Conservation (phyloP, 2,888 invertebrate genomes). For the Gari tellinella region DNA sequence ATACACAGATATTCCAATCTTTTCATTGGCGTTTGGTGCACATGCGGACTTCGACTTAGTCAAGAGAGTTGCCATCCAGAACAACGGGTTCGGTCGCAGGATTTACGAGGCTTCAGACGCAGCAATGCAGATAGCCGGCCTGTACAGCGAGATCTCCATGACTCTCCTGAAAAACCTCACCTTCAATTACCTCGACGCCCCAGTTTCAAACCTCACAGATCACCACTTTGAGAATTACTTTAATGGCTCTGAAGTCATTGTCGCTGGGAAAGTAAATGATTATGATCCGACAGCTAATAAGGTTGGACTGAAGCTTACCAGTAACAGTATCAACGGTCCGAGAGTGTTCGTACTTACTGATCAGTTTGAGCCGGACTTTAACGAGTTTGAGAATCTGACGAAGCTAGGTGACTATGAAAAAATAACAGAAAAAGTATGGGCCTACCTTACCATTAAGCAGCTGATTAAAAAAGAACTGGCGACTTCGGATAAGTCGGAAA, state of each 20-base stretch:
- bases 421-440: constrained; percentile 77
- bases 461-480: constrained; percentile 60
- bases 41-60: constrained; percentile 71
- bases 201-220: constrained; percentile 69
- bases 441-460: constrained; percentile 75
- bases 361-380: constrained; percentile 4
- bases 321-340: constrained; percentile 25
- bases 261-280: constrained; percentile 33
- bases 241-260: constrained; percentile 72
- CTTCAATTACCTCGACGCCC: constrained; percentile 86
- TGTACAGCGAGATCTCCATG: constrained; percentile 88
- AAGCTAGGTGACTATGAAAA: constrained; percentile 41
- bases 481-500: constrained; percentile 25
- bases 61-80: constrained; percentile 85
- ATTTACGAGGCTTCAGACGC: constrained; percentile 91
- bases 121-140: constrained; percentile 88
- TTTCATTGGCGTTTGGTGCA: constrained; percentile 70
- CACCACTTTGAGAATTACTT: constrained; percentile 61
- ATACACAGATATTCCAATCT: constrained; percentile 62
- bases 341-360: constrained; percentile 1
- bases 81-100: constrained; percentile 89
- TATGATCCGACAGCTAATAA: constrained; percentile 5
- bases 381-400: constrained; percentile 33
- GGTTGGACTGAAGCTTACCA: constrained; percentile 10
- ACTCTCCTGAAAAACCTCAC: constrained; percentile 89